Base-by-base conservation (phyloP, 1,140 invertebrate species). In the Halesus radiatus region DNA sequence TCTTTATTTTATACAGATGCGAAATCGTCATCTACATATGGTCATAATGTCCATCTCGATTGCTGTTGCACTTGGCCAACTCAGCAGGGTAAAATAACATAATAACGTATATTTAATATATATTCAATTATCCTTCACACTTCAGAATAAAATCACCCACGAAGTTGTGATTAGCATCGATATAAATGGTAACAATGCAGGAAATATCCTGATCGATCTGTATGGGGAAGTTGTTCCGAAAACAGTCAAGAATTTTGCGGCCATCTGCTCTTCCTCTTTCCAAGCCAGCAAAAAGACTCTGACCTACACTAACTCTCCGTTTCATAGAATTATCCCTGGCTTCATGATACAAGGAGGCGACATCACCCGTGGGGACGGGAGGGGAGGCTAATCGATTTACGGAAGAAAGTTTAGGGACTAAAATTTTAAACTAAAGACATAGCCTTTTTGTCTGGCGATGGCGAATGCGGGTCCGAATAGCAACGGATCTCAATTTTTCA, bases 291-390 rank as follows among this genome's bases (percentile, higher is more conserved):
- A 96, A 84, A 95, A 92, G 84, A 95, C 95, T 8, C 95, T 94
- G 85, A 94, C 95, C 3, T 96, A 94, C 87, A 95, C 95, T 85
- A 92, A 91, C 13, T 94, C 92, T 77, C 91, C 89, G 16, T 96
- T 96, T 87, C 95, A 96, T 85, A 92, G 95, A 85, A 92, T 98
- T 78, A 96, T 98, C 84, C 96, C 96, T 22, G 93, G 95, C 83
- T 97, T 97, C 87, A 96, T 96, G 94, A 94, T 93, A 83, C 95
- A 96, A 87, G 92, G 94, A 80, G 94, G 94, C 26, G 95, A 96
- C 84, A 96, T 96, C 85, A 95, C 94, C 29, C 91, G 92, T 78
- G 91, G 93, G 84, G 94, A 95, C 88, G 94, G 95, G 81, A 96
- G 94, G 85, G 95, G 95, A 50, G 95, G 94, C 70, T 95, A 94